These are phyloP conservation scores for Oscheius sp. DNA, from an alignment of 2,888 invertebrate species.

Conservation along the genomic window DNA sequence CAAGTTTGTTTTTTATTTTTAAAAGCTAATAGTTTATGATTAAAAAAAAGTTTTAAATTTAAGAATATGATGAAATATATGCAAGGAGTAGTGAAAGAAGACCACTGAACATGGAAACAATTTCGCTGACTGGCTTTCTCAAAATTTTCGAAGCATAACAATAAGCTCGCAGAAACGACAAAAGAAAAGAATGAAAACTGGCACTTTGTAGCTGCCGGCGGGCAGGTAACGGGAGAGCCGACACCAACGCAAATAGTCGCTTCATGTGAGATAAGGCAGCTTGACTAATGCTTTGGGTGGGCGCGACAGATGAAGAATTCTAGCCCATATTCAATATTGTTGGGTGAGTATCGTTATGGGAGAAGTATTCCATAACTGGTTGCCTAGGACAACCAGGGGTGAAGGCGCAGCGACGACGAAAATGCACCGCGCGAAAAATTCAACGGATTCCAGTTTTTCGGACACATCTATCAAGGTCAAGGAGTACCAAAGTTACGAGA, in stretches of 20 bases:
- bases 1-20: too few relatives aligned
- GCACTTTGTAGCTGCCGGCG: background rate
- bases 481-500: constrained; percentile 3
- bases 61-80: background rate
- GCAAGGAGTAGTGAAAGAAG: background rate
- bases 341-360: background rate
- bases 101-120: background rate
- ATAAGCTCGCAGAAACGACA: background rate
- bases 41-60: background rate
- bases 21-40: background rate
- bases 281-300: constrained; percentile 15
- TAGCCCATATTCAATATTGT: background rate
- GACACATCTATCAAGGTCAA: constrained; percentile 11
- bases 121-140: background rate
- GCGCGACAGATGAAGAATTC: constrained; percentile 8
- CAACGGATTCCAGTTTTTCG: background rate
- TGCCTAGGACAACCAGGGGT: background rate
- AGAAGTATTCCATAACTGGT: too few relatives aligned
- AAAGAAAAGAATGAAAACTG: background rate
- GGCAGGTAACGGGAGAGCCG: constrained; percentile 22
- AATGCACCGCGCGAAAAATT: too few relatives aligned
- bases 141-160: too few relatives aligned
- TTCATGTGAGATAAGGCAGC: constrained; percentile 8
- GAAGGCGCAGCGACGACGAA: background rate
- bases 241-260: constrained; percentile 19